phyloP scores from a whole-genome alignment of 1,140 invertebrate species.

The Neomicropteryx cornuta region DNA sequence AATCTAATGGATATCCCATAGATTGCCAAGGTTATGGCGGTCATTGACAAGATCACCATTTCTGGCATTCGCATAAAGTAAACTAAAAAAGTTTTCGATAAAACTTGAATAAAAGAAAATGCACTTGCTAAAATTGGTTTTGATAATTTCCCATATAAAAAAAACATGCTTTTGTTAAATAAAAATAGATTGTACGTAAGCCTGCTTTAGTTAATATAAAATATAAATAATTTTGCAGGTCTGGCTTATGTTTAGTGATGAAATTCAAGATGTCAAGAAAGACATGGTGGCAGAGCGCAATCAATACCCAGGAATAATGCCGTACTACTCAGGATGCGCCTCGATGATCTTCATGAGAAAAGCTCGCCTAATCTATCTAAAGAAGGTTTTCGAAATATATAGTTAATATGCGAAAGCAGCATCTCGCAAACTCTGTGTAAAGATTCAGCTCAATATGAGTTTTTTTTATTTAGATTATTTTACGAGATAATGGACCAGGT shows the following conservation, averaged over 20 bases:
- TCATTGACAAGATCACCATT: too few relatives aligned
- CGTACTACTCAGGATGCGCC: conserved; percentile 59
- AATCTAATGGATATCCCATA: too few relatives aligned
- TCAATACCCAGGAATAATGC: conserved; percentile 49
- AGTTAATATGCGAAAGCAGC: conserved; percentile 7
- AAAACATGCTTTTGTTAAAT: too few relatives aligned
- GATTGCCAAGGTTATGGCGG: too few relatives aligned
- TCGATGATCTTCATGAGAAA: conserved; percentile 51
- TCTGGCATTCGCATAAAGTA: too few relatives aligned
- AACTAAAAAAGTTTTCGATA: too few relatives aligned
- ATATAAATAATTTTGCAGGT: conserved; percentile 46
- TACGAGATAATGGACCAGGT: too few relatives aligned
- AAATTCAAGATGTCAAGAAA: conserved; percentile 62
- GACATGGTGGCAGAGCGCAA: conserved; percentile 52
- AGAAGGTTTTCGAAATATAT: conserved; percentile 35
- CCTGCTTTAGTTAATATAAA: not conserved
- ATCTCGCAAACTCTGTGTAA: conserved; percentile 3
- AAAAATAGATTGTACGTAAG: conserved; percentile 3
- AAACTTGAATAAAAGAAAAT: too few relatives aligned
- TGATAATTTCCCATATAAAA: too few relatives aligned
- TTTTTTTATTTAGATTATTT: too few relatives aligned
- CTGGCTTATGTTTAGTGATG: conserved; percentile 65
- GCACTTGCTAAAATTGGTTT: too few relatives aligned
- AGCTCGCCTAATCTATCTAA: conserved; percentile 45
- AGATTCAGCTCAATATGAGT: conserved; percentile 2